phyloP scores from a whole-genome alignment of 2,113 vertebrate genomes.

The Scatophagus argus region DNA sequence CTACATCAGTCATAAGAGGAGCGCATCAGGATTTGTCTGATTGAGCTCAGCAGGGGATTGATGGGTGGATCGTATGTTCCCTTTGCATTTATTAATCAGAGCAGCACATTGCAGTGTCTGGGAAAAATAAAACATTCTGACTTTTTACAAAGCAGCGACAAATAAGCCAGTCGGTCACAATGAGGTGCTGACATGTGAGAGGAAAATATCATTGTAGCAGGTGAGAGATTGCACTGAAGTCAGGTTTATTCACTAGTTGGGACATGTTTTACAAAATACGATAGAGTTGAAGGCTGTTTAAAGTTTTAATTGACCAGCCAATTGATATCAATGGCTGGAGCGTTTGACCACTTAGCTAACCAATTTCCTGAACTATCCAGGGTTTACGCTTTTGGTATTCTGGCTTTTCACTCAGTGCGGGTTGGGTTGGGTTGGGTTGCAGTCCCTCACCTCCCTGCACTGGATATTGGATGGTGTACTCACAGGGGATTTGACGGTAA shows the following conservation, averaged over 20 bases:
- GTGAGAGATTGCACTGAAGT: not conserved
- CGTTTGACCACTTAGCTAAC: not conserved
- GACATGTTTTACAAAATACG: constrained; percentile 12
- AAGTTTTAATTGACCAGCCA: not conserved
- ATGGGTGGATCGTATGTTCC: not conserved
- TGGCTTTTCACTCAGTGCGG: not conserved
- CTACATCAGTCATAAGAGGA: not conserved
- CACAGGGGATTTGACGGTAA: constrained; percentile 1
- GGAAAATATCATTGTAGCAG: not conserved
- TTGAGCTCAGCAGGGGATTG: constrained; percentile 7
- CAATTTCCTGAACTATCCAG: not conserved
- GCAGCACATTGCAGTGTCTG: not conserved
- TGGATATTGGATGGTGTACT: not conserved
- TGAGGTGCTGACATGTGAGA: not conserved
- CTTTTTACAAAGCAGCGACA: not conserved
- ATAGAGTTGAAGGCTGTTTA: too few relatives aligned
- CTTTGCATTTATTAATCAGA: constrained; percentile 2
- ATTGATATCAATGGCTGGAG: not conserved
- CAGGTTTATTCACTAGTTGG: not conserved
- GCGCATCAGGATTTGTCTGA: not conserved
- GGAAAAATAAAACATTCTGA: not conserved
- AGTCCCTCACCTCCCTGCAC: not conserved
- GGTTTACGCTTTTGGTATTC: not conserved
- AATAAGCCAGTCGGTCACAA: not conserved
- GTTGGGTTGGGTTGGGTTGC: not conserved